Conservation (phyloP, 2,888 invertebrate species). For the Nomada goodeniana region DNA sequence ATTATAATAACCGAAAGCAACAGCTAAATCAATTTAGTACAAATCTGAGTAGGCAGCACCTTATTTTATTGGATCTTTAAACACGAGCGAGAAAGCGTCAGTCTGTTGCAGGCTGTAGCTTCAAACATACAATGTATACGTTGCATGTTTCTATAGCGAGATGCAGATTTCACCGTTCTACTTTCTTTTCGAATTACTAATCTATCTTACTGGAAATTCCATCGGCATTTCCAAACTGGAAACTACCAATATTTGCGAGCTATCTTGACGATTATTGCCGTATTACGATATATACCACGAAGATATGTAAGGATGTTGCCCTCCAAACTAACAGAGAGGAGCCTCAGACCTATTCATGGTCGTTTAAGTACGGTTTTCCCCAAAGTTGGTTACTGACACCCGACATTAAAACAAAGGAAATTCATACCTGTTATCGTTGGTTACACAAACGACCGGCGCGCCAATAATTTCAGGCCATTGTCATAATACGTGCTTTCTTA, state of each 20-base stretch:
- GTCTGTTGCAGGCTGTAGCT: not conserved
- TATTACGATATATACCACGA: slow-evolving; percentile 18
- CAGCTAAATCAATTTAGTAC: not conserved
- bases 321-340: slow-evolving; percentile 16
- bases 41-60: too few relatives aligned
- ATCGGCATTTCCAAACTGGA: slow-evolving; percentile 51
- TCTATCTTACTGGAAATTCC: slow-evolving; percentile 65
- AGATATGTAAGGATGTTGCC: slow-evolving; percentile 26
- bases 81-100: not conserved
- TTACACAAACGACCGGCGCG: slow-evolving; percentile 8
- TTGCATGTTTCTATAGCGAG: slow-evolving; percentile 23
- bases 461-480: slow-evolving; percentile 11
- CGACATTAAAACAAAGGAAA: slow-evolving; percentile 26
- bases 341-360: slow-evolving; percentile 16
- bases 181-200: slow-evolving; percentile 49
- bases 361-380: slow-evolving; percentile 57
- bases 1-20: not conserved
- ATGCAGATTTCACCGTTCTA: slow-evolving; percentile 49
- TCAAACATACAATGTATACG: slow-evolving; percentile 4
- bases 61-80: not conserved
- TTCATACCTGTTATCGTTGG: slow-evolving; percentile 35
- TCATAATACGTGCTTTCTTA: slow-evolving; percentile 27
- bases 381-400: slow-evolving; percentile 45
- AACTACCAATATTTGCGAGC: slow-evolving; percentile 16
- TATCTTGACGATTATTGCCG: slow-evolving; percentile 2